phyloP scores from a whole-genome alignment of 2,113 vertebrate species.

The Oreotrochilus melanogaster region DNA sequence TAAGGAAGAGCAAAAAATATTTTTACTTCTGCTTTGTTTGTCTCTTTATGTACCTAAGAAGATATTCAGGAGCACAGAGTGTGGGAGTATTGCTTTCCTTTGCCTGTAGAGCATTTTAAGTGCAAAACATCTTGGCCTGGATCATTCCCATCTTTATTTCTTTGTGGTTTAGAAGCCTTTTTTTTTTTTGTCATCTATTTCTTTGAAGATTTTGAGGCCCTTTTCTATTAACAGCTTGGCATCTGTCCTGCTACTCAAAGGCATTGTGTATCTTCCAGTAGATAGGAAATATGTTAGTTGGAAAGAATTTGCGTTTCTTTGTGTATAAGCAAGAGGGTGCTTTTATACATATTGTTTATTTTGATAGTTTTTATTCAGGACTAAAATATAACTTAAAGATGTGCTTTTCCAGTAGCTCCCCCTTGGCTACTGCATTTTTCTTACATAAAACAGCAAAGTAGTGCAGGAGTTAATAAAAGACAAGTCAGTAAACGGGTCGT shows the following conservation, averaged over 20 bases:
- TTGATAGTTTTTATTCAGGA: constrained; percentile 12
- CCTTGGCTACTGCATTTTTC: not conserved
- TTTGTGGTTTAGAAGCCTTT: not conserved
- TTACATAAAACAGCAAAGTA: not conserved
- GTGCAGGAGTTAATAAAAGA: constrained; percentile 36
- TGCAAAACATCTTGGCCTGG: not conserved
- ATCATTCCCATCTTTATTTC: not conserved
- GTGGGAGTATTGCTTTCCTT: not conserved
- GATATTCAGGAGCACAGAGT: not conserved
- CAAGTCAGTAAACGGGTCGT: not conserved
- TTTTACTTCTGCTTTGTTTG: not conserved
- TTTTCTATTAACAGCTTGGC: not conserved
- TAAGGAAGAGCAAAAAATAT: not conserved
- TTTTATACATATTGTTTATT: not conserved
- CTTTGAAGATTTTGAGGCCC: not conserved
- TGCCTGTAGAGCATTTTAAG: not conserved
- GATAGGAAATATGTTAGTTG: not conserved
- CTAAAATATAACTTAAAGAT: not conserved
- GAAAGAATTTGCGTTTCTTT: not conserved
- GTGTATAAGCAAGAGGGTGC: not conserved
- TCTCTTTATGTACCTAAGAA: not conserved
- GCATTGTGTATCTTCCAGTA: not conserved
- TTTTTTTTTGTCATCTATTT: not conserved
- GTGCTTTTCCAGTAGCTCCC: constrained; percentile 13
- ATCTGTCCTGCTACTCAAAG: not conserved